phyloP scores from a whole-genome alignment of 2,797 vertebrate species.

The Channa striata region DNA sequence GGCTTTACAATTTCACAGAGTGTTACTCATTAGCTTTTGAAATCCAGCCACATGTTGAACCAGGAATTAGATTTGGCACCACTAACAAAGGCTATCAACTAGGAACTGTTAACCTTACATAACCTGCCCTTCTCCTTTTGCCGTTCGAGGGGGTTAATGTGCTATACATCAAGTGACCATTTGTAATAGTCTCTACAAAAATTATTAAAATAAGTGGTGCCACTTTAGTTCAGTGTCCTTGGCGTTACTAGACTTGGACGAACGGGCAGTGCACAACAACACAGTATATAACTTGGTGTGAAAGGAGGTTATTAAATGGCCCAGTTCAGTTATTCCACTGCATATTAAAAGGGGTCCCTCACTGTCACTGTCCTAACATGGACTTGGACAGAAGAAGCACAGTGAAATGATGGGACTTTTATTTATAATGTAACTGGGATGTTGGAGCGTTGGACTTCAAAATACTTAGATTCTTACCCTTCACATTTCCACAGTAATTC shows the following conservation, averaged over 20 bases:
- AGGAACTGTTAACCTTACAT: too few relatives aligned
- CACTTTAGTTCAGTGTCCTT: not conserved
- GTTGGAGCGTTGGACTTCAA: not conserved
- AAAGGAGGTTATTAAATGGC: not conserved
- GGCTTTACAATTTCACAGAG: too few relatives aligned
- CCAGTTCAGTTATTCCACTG: conserved; percentile 15
- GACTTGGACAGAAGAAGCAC: conserved; percentile 4
- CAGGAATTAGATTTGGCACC: too few relatives aligned
- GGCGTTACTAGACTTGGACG: not conserved
- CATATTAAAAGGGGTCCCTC: conserved; percentile 14
- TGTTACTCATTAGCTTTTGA: too few relatives aligned
- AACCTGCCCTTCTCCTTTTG: too few relatives aligned
- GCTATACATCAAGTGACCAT: too few relatives aligned
- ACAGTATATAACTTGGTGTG: not conserved
- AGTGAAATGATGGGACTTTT: conserved; percentile 1
- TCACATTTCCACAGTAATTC: not conserved
- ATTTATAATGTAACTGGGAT: not conserved
- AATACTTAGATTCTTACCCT: not conserved
- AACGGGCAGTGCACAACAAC: not conserved
- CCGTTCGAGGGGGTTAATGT: too few relatives aligned
- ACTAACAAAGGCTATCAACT: too few relatives aligned
- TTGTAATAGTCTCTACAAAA: too few relatives aligned
- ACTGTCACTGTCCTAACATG: conserved; percentile 11
- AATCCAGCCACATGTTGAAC: too few relatives aligned
- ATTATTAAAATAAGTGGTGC: not conserved